phyloP scores from a whole-genome alignment of 2,113 vertebrate genomes.

The Muscicapa adusta region DNA sequence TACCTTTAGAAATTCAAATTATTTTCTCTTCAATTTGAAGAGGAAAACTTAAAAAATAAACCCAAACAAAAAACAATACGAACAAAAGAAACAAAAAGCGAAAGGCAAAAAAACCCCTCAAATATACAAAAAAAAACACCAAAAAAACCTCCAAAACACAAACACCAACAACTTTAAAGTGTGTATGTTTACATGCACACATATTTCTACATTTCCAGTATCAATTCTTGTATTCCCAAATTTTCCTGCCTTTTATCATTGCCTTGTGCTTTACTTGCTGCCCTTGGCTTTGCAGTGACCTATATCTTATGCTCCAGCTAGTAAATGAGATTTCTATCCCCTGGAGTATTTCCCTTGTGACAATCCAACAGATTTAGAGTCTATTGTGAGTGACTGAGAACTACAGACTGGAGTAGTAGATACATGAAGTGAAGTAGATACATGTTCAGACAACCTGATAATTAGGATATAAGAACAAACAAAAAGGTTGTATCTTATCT shows the following conservation, averaged over 20 bases:
- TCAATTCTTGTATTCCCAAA: neutral
- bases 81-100: neutral
- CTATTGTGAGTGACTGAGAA: neutral
- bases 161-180: neutral
- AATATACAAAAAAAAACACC: neutral
- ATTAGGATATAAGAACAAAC: neutral
- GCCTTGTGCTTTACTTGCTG: neutral
- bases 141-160: neutral
- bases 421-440: neutral
- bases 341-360: neutral
- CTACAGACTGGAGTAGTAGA: neutral
- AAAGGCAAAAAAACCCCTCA: neutral
- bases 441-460: neutral
- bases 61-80: neutral
- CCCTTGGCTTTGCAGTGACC: neutral
- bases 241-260: neutral
- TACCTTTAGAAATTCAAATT: neutral
- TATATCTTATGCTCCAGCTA: neutral
- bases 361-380: neutral
- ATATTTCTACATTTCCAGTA: neutral
- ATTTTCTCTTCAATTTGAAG: neutral
- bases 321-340: neutral
- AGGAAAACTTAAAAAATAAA: neutral
- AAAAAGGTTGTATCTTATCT: neutral
- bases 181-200: neutral